Evolutionary conservation across 2,888 invertebrate genomes (phyloP), one percentile per base, ranked within the genome.

Genomic region (Drosophila affinis): DNA sequence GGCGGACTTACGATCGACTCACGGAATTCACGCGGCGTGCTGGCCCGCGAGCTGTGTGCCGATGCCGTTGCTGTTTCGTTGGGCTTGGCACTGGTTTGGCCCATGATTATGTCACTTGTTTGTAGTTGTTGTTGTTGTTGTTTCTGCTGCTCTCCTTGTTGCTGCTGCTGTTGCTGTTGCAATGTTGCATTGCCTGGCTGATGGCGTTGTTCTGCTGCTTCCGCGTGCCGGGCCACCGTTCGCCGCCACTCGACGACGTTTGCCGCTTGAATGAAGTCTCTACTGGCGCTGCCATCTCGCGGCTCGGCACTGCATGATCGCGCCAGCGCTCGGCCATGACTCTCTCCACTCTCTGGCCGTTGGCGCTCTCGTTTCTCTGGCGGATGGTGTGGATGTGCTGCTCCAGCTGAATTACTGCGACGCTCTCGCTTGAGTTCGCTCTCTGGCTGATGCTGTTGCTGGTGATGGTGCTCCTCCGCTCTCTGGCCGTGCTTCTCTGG

Each of bases 11-110:
- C 55, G 21, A 78, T 14, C 55, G 89, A 87, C 72, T 91, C 91
- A 76, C 91, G 91, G 67, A 90, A 90, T 64, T 87, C 83, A 67
- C 87, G 88, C 62, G 88, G 78, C 65, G 85, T 80, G 68, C 82
- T 84, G 52, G 84, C 77, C 12, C 84, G 84, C 47, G 83, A 76
- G 65, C 75, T 78, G 29, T 71, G 69, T n/a, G 73, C 64, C 57
- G 85, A 85, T 39, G 39, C 39, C 7, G 69, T 47, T 29, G 58
- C 59, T 24, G 45, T 54, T 52, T 86, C 88, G 49, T 79, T 81
- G 58, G 80, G 78, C 62, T 90, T 91, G 70, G 77, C 84, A 65
- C 84, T 89, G 7, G 87, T 86, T 72, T 91, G 90, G 62, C 91
- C 91, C 91, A 91, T 90, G 70, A 60, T 72, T 76, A 79, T 74